A percentile compares a stretch with the other conserved stretches of the same genome.
Conservation (phyloP, 2,113 vertebrate species). For the Camelus dromedarius region DNA sequence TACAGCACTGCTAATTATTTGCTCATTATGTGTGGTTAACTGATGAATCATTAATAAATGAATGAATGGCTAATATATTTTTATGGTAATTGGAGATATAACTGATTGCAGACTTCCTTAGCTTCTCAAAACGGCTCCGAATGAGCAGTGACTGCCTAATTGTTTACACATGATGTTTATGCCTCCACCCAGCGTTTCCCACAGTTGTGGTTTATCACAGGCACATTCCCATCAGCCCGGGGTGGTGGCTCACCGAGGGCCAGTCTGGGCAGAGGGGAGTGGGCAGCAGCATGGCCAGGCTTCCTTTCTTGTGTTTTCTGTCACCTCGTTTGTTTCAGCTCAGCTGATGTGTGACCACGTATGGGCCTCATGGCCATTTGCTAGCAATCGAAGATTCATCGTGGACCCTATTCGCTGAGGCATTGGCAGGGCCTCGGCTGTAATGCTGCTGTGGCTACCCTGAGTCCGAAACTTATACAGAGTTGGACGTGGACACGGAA, state of each 20-base stretch:
- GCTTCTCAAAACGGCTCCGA: conserved; percentile 88
- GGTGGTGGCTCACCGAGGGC: conserved; percentile 47
- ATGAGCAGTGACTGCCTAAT: conserved; percentile 89
- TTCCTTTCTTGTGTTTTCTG: conserved; percentile 68
- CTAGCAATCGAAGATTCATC: conserved; percentile 59
- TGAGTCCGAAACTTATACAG: conserved; percentile 12
- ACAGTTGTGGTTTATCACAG: conserved; percentile 82
- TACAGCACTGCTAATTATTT: conserved; percentile 92
- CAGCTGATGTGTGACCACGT: not conserved
- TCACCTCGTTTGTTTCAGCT: conserved; percentile 71
- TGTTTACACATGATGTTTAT: conserved; percentile 90
- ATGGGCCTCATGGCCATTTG: conserved; percentile 12
- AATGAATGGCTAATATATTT: conserved; percentile 94
- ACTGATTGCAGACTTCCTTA: conserved; percentile 92
- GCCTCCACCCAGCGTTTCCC: conserved; percentile 85
- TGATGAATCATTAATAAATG: conserved; percentile 96
- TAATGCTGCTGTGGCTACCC: not conserved
- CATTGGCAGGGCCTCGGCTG: not conserved
- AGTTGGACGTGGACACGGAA: not conserved
- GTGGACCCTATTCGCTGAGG: not conserved
- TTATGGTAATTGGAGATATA: conserved; percentile 94
- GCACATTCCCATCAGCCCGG: conserved; percentile 76
- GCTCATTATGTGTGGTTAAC: conserved; percentile 94
- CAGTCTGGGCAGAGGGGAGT: conserved; percentile 53
- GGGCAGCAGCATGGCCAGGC: conserved; percentile 3